Base-by-base conservation (phyloP, 2,888 invertebrate genomes). In the Chydorus sphaericus region DNA sequence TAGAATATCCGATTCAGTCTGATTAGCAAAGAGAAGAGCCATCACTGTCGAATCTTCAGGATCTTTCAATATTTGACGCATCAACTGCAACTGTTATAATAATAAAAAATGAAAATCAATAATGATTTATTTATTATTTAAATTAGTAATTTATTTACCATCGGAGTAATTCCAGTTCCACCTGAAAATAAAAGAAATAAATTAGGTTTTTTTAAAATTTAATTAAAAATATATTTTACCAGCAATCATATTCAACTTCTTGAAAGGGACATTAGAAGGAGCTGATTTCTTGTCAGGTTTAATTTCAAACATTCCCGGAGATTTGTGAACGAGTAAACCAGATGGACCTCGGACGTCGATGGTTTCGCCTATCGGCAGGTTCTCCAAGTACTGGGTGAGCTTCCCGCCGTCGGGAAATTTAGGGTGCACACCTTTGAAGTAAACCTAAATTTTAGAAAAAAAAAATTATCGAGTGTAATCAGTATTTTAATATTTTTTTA, bases 331-430 rank as follows among this genome's bases (percentile, higher is more conserved):
- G 55, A 97, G 74, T 57, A 89, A 77, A 10, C 97, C 97, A 5
- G 88, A 88, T 0, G 98, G 98, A 28, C 98, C 98, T 53, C 94
- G 79, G 53, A 98, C 83, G 66, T 96, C 91, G 62, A 98, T 88
- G 4, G 81, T 85, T 59, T 97, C 93, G 8, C 93, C 93, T 58
- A 97, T 76, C 65, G 86, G 80, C 78, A 99, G 73, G 63, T 75
- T 77, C 62, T 98, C 87, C 66, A 99, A 72, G 69, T 94, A 76
- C 68, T 98, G 98, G 3, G 92, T 88, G 85, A 99, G 82, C 74
- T 96, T 97, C 11, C 98, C 97, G 55, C 97, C 97, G 4, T 92
- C 90, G 0, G 96, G 97, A 71, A 97, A 98, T 71, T 93, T 92
- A 0, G 96, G 94, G 71, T 97, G 90, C 0, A 87, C 83, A 75